These are phyloP conservation scores for Eulemur coronatus DNA, from an alignment of 2,797 vertebrate genomes.

Conservation along the genomic window DNA sequence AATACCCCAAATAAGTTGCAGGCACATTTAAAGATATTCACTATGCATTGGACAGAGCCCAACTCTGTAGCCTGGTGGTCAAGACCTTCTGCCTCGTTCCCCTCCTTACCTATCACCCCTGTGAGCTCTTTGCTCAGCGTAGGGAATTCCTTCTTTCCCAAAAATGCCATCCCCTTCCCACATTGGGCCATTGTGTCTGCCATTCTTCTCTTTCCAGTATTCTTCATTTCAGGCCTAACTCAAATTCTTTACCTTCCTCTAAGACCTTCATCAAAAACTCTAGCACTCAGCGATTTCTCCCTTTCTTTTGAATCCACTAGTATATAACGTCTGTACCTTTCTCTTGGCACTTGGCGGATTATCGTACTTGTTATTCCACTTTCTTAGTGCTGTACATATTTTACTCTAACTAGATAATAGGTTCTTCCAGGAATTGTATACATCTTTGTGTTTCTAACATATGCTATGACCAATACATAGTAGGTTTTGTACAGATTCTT, in stretches of 20 bases:
- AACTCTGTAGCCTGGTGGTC: too few species aligned
- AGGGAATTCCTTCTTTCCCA: background rate
- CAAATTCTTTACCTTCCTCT: background rate
- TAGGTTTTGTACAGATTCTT: background rate
- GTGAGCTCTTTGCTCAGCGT: background rate
- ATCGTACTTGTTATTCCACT: background rate
- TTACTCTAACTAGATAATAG: background rate
- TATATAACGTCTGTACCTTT: rapidly evolving
- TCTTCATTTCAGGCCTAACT: background rate
- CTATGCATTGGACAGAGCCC: background rate
- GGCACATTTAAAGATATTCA: background rate
- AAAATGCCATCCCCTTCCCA: background rate
- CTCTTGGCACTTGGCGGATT: background rate
- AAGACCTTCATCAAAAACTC: rapidly evolving
- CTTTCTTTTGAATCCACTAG: background rate
- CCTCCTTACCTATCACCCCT: background rate
- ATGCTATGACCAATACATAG: background rate
- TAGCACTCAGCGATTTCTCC: too few species aligned
- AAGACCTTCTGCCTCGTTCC: background rate
- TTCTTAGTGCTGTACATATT: background rate
- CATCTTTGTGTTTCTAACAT: background rate
- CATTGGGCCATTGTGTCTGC: too few species aligned
- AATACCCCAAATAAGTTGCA: background rate
- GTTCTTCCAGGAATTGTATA: background rate
- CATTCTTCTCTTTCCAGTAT: background rate